Conservation (phyloP, 2,797 vertebrate genomes). For the Cercopithecus hamlyni region DNA sequence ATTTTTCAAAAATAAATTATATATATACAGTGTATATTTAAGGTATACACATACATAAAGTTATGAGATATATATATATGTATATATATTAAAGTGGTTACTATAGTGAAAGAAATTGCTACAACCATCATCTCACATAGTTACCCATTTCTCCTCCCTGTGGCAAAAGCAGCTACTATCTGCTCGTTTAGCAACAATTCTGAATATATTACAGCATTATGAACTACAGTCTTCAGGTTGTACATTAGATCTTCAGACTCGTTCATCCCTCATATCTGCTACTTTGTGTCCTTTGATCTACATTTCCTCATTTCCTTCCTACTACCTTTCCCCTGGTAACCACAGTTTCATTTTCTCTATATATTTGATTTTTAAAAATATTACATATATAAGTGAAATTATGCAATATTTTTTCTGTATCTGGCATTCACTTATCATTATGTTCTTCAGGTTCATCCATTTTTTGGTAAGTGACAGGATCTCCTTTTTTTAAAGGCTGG, state of each 20-base stretch:
- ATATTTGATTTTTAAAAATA: background rate
- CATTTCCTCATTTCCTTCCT: background rate
- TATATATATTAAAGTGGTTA: background rate
- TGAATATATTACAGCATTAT: background rate
- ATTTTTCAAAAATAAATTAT: background rate
- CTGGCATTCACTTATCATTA: background rate
- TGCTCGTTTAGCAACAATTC: background rate
- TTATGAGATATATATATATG: background rate
- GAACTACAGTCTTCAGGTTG: background rate
- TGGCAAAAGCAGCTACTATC: background rate
- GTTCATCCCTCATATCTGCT: background rate
- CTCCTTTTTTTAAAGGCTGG: background rate
- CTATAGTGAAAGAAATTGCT: background rate
- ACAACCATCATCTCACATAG: background rate
- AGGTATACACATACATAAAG: background rate
- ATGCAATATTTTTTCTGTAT: background rate
- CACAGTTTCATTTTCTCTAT: background rate
- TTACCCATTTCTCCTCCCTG: background rate
- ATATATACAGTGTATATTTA: background rate
- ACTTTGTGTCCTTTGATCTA: background rate
- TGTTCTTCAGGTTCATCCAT: background rate
- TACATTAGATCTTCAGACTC: background rate
- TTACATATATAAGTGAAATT: background rate
- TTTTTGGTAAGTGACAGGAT: background rate
- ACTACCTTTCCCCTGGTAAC: background rate